Evolutionary conservation across 1,140 invertebrate genomes (phyloP), one percentile per base, ranked within the genome.

Genomic region (Saccostrea cuccullata): DNA sequence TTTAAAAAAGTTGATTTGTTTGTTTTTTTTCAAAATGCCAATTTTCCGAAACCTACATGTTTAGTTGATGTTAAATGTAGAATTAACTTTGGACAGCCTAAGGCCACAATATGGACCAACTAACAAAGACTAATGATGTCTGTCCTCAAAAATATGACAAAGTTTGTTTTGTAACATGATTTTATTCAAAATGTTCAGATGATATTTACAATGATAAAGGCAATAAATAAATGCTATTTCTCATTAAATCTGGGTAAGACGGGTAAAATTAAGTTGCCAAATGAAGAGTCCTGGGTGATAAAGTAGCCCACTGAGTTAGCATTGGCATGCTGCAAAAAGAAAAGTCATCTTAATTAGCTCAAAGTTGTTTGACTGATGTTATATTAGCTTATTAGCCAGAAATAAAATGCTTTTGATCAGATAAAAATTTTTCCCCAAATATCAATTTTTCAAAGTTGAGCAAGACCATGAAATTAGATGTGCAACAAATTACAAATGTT

Each of bases 211-310:
- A 77, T 77, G 70, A 77, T 30, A 73, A 84, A 9, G 17, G 23
- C 4, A n/a, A n/a, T 83, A 17, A 6, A 55, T 6, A 55, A 55
- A 55, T 84, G 82, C 30, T 87, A 90, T 86, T 88, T 85, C 60
- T 90, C 89, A 26, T 92, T 90, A 82, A 98, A 97, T 90, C 98
- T 96, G 8, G 98, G 98, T 85, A 99, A 94, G 30, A 99, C 98
- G 67, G 98, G 98, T 90, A 99, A 95, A 93, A 99, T 98, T 84
- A 98, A 96, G 95, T 99, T 99, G 87, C 98, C 98, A 96, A 99
- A 99, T 47, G 97, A 97, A 17, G 98, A 99, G 93, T 99, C 98
- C 96, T 99, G 98, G 6, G 98, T 97, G 60, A 99, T 97, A 95
- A 98, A 99, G 94, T 97, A 99, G 23, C 98, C 98, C 92, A 97